A percentile compares a stretch with the other conserved stretches of the same genome.
Conservation (phyloP, 2,888 invertebrate species). For the Bombylius discolor region DNA sequence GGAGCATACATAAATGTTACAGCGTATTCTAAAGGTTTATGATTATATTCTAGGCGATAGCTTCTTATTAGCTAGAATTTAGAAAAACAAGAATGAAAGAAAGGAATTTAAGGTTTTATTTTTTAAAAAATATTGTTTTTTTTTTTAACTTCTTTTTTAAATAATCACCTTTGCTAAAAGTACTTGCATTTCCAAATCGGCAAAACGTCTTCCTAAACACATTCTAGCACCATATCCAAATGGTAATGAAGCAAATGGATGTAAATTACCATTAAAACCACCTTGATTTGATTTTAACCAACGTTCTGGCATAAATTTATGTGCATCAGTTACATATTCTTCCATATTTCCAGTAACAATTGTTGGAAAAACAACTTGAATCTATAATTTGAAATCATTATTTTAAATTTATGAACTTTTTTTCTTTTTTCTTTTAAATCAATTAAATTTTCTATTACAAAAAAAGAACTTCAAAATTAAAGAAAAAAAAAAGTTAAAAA, state of each 20-base stretch:
- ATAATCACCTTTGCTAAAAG: conserved; percentile 57
- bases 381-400: conserved; percentile 36
- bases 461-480: background rate
- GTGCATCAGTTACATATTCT: conserved; percentile 60
- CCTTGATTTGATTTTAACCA: conserved; percentile 54
- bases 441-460: background rate
- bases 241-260: conserved; percentile 63
- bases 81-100: background rate
- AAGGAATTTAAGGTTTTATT: background rate
- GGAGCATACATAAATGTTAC: conserved; percentile 85
- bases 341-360: conserved; percentile 75
- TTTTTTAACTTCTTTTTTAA: too few relatives aligned
- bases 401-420: too few relatives aligned
- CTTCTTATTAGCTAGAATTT: conserved; percentile 54
- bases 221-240: conserved; percentile 69
- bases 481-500: background rate
- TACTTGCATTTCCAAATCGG: conserved; percentile 82
- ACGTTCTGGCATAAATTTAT: conserved; percentile 61
- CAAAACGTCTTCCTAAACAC: conserved; percentile 75
- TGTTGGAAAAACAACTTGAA: conserved; percentile 78
- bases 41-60: conserved; percentile 65
- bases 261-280: conserved; percentile 33
- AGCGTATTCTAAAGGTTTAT: conserved; percentile 64
- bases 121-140: too few relatives aligned
- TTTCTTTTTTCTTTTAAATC: too few relatives aligned